phyloP scores from a whole-genome alignment of 2,113 vertebrate species.

The Eurypyga helias region DNA sequence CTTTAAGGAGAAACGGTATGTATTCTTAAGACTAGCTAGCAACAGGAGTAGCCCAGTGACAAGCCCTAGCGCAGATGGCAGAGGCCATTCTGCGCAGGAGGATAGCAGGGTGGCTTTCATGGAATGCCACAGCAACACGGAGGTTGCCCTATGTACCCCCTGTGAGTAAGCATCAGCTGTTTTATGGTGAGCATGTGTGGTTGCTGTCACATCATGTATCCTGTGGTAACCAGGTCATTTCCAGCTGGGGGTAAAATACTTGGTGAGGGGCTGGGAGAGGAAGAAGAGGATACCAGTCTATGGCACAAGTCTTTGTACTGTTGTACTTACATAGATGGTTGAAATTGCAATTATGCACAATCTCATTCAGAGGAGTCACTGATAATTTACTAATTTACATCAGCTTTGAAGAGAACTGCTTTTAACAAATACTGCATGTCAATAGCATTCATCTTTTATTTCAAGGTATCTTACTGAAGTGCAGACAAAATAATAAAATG shows the following conservation, averaged over 20 bases:
- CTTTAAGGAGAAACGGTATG: background rate
- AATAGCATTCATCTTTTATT: background rate
- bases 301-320: background rate
- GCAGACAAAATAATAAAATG: background rate
- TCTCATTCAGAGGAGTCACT: background rate
- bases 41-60: background rate
- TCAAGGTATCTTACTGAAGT: background rate
- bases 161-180: fast-evolving
- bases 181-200: fast-evolving
- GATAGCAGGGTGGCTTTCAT: too few relatives aligned
- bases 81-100: background rate
- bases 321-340: fast-evolving
- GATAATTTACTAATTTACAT: background rate
- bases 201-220: background rate
- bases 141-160: background rate
- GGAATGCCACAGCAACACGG: too few relatives aligned
- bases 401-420: background rate
- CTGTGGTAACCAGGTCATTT: background rate
- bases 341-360: background rate
- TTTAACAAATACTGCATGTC: background rate
- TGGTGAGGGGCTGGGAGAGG: fast-evolving
- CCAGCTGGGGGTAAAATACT: background rate
- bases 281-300: background rate
- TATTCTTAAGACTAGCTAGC: background rate
- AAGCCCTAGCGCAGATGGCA: background rate